phyloP scores from a whole-genome alignment of 1,140 invertebrate species.

The Lordiphosa clarofinis region DNA sequence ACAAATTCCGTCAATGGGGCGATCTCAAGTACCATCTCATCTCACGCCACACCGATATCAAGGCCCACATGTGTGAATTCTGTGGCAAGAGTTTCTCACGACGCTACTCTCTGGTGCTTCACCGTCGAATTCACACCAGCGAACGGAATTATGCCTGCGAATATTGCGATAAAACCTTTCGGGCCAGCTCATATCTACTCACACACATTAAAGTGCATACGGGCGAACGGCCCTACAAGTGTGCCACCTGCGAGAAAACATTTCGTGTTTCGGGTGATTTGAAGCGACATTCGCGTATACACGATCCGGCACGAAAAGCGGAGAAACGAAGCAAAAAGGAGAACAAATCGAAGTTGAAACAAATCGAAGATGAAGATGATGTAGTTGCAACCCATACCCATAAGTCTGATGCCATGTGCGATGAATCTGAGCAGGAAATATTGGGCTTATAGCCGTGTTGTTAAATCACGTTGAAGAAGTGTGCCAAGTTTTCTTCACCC shows the following conservation, averaged over 20 bases:
- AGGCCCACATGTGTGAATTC: conserved; percentile 93
- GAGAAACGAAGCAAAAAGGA: conserved; percentile 11
- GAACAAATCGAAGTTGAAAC: conserved; percentile 32
- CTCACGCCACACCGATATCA: conserved; percentile 89
- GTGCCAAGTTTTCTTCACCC: conserved; percentile 54
- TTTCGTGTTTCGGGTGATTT: conserved; percentile 93
- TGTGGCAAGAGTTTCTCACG: conserved; percentile 95
- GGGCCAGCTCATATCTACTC: conserved; percentile 91
- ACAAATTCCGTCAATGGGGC: conserved; percentile 91
- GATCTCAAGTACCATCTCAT: conserved; percentile 94
- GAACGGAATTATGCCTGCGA: conserved; percentile 94
- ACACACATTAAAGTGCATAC: conserved; percentile 96
- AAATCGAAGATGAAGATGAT: conserved; percentile 34
- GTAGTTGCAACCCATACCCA: conserved; percentile 16
- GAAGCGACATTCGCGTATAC: conserved; percentile 91
- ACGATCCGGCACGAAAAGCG: conserved; percentile 78
- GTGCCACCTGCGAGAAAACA: conserved; percentile 88
- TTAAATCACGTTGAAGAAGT: background rate
- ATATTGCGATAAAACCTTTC: conserved; percentile 89
- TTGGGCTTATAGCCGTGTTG: conserved; percentile 51
- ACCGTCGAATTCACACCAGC: conserved; percentile 93
- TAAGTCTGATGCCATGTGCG: conserved; percentile 54
- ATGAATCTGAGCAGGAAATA: conserved; percentile 52
- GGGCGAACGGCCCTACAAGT: conserved; percentile 90
- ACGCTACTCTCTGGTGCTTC: conserved; percentile 95